phyloP scores from a whole-genome alignment of 2,113 vertebrate species.

The Noturus placidus region DNA sequence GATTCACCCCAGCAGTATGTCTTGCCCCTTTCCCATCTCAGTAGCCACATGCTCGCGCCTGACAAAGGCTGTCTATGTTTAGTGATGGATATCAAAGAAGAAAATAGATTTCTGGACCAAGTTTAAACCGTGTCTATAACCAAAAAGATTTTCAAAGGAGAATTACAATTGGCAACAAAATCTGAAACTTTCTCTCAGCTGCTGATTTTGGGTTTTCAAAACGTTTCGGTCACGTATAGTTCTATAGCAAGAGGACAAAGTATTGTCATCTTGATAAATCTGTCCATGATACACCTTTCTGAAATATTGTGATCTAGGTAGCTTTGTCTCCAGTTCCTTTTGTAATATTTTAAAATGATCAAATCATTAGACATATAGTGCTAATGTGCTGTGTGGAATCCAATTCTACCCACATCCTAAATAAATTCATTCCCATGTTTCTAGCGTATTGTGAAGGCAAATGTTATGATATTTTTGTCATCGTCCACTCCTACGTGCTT shows the following conservation, averaged over 20 bases:
- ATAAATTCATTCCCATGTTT: background rate
- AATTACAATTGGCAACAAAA: background rate
- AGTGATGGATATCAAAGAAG: constrained; percentile 45
- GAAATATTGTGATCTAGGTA: background rate
- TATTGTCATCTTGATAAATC: background rate
- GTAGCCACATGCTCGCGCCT: constrained; percentile 47
- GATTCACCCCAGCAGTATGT: constrained; percentile 52
- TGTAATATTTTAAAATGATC: background rate
- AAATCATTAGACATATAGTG: background rate
- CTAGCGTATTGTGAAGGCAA: background rate
- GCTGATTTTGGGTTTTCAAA: background rate
- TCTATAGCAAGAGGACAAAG: background rate
- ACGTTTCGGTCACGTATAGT: background rate
- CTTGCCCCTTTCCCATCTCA: constrained; percentile 49
- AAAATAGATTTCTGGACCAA: constrained; percentile 11
- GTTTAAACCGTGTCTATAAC: background rate
- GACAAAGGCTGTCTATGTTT: constrained; percentile 35
- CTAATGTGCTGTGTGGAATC: background rate
- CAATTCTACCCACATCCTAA: background rate
- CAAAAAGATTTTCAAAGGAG: background rate
- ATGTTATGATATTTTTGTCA: background rate
- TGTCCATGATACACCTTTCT: background rate
- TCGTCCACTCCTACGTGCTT: background rate
- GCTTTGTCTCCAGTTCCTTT: background rate
- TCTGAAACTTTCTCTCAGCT: background rate